These are phyloP conservation scores for Hyperoplus immaculatus DNA, from an alignment of 2,797 vertebrate species.

Conservation along the genomic window DNA sequence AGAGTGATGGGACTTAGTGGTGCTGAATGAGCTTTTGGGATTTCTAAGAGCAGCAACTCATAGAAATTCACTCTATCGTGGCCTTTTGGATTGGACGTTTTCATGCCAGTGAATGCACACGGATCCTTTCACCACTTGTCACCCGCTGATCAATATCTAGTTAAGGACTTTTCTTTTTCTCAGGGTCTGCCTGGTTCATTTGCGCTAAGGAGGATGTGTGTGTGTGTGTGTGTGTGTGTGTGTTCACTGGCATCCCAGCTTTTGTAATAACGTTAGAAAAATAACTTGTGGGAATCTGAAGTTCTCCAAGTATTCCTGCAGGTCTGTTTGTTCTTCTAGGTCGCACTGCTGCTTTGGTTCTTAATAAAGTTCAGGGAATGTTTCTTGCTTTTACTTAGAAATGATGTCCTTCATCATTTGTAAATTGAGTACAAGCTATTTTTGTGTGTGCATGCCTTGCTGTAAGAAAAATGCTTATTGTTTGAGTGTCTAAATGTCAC, in stretches of 20 bases:
- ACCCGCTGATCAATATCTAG: constrained; percentile 55
- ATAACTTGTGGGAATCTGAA: constrained; percentile 44
- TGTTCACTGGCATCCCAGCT: constrained; percentile 64
- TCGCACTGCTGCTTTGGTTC: constrained; percentile 79
- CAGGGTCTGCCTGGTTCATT: constrained; percentile 10
- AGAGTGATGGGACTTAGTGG: constrained; percentile 67
- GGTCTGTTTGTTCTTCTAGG: constrained; percentile 64
- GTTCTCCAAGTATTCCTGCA: constrained; percentile 49
- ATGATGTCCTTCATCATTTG: no score
- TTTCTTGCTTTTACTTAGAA: no score
- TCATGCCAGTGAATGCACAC: constrained; percentile 75
- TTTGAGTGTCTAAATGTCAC: no score
- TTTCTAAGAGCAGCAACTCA: constrained; percentile 71
- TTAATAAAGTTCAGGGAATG: constrained; percentile 18
- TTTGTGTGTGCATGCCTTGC: no score
- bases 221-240: constrained; percentile 7
- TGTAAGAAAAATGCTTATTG: no score
- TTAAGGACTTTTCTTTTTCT: constrained; percentile 16
- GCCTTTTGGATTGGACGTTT: constrained; percentile 37
- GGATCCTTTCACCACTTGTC: constrained; percentile 48
- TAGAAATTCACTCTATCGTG: constrained; percentile 63
- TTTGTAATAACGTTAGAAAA: constrained; percentile 49
- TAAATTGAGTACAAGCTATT: no score
- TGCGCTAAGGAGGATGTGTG: constrained; percentile 47
- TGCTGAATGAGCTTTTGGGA: constrained; percentile 70